These are phyloP conservation scores for Alces alces DNA, from an alignment of 2,113 vertebrate species.

Conservation along the genomic window DNA sequence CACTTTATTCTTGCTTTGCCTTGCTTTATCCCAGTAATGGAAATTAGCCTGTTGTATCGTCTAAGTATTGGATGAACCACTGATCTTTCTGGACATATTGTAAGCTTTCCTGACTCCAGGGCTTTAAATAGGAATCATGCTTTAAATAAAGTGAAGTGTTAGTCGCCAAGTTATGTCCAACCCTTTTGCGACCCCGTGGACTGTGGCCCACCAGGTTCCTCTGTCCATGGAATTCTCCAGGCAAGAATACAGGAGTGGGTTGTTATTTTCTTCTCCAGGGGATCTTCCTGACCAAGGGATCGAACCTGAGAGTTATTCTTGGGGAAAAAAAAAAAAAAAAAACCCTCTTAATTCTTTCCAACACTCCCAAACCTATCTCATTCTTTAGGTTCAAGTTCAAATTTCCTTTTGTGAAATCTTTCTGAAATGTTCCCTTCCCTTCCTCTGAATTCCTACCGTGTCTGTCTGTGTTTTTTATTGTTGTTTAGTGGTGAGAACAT, in stretches of 20 bases:
- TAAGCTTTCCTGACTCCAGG: neutral
- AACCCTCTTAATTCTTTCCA: neutral
- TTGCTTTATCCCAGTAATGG: neutral
- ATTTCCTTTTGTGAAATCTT: neutral
- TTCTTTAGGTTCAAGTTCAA: neutral
- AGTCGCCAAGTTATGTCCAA: neutral
- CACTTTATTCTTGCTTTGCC: neutral
- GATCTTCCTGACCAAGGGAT: neutral
- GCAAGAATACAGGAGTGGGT: neutral
- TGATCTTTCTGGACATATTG: neutral
- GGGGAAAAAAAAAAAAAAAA: neutral
- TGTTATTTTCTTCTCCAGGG: neutral
- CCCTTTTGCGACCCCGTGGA: neutral
- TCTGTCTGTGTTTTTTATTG: neutral
- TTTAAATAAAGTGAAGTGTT: neutral
- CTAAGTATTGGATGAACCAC: neutral
- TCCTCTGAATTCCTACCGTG: neutral
- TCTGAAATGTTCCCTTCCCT: neutral
- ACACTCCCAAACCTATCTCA: neutral
- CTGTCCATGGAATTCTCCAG: neutral
- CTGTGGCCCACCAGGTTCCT: neutral
- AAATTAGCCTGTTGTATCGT: neutral
- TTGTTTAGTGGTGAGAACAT: neutral
- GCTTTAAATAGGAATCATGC: neutral
- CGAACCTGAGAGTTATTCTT: neutral